Evolutionary conservation across 2,888 invertebrate species (phyloP).

Genomic region (Acronicta psi): DNA sequence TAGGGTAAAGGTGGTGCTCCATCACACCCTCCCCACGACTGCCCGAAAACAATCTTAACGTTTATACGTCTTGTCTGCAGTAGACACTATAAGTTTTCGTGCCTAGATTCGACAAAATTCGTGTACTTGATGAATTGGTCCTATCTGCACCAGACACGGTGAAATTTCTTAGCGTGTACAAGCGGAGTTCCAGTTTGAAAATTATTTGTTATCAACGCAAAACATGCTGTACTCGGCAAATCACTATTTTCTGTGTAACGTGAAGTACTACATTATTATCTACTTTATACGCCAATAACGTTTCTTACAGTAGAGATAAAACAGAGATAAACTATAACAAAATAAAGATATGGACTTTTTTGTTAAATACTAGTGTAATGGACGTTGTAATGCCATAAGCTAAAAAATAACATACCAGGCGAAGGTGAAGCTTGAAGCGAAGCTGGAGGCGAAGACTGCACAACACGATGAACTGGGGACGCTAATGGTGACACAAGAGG

Average conservation of each 20-base stretch:
- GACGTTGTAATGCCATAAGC: constrained; percentile 21
- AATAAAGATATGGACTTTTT: constrained; percentile 64
- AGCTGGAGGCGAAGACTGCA: constrained; percentile 70
- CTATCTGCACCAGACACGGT: too few species aligned
- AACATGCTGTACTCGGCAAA: constrained; percentile 21
- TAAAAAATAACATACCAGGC: constrained; percentile 74
- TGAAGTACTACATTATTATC: constrained; percentile 17
- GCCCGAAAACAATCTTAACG: too few species aligned
- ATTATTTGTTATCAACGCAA: constrained; percentile 14
- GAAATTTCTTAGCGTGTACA: too few species aligned
- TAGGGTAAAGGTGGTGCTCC: too few species aligned
- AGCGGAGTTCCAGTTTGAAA: constrained; percentile 14
- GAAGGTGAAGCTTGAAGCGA: constrained; percentile 73
- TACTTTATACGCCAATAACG: constrained; percentile 59
- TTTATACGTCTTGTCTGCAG: too few species aligned
- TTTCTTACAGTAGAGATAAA: constrained; percentile 66
- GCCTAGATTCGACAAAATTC: too few species aligned
- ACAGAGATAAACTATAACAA: constrained; percentile 68
- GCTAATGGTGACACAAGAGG: constrained; percentile 77
- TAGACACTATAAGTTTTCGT: too few species aligned
- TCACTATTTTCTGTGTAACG: constrained; percentile 22
- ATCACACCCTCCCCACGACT: too few species aligned
- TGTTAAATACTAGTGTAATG: constrained; percentile 40
- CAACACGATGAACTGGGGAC: constrained; percentile 77
- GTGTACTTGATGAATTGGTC: too few species aligned